These are phyloP conservation scores for Myotis daubentonii DNA, from an alignment of 2,797 vertebrate genomes.

Conservation along the genomic window DNA sequence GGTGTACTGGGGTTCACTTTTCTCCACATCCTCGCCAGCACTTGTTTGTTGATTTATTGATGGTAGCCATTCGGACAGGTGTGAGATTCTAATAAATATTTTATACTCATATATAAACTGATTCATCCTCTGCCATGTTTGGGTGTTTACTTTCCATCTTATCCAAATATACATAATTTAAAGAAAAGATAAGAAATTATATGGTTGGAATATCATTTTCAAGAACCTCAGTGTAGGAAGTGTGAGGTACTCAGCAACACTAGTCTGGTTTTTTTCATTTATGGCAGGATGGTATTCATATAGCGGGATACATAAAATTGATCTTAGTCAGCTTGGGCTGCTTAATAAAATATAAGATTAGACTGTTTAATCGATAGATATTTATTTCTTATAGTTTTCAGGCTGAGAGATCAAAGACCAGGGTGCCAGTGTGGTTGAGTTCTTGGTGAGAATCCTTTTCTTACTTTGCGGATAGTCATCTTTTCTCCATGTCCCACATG, in stretches of 20 bases:
- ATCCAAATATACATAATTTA: constrained; percentile 26
- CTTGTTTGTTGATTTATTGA: background rate
- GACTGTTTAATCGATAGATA: background rate
- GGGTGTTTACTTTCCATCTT: constrained; percentile 31
- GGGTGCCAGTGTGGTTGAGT: background rate
- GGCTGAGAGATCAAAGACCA: background rate
- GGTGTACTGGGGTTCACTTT: background rate
- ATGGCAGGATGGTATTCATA: background rate
- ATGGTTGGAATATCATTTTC: background rate
- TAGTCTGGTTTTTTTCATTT: background rate
- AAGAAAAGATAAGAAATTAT: background rate
- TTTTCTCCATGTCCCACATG: background rate
- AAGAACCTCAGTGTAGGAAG: background rate
- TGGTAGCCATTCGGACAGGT: background rate
- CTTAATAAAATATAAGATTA: background rate
- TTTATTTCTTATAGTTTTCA: background rate
- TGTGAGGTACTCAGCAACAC: background rate
- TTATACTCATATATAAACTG: constrained; percentile 8
- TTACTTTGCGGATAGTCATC: background rate
- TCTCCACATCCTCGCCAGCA: background rate
- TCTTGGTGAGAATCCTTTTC: background rate
- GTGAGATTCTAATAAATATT: constrained; percentile 35
- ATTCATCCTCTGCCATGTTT: background rate
- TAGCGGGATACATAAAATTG: background rate
- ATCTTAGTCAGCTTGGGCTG: background rate